These are phyloP conservation scores for Drosophila persimilis DNA, from an alignment of 1,140 invertebrate genomes.

Conservation along the genomic window DNA sequence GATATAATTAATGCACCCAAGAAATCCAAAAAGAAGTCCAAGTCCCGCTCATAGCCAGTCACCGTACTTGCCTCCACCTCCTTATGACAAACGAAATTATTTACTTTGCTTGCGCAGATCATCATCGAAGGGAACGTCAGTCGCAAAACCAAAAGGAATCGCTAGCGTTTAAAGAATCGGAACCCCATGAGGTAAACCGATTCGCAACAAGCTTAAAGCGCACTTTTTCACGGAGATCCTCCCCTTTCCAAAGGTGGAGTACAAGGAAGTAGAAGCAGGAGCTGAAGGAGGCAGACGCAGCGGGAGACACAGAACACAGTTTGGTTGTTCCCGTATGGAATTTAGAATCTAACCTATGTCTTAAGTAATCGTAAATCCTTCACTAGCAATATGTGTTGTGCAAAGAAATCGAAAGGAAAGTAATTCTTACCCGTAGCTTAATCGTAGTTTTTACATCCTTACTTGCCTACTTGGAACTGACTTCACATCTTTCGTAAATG, in stretches of 20 bases:
- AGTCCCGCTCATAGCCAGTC: slow-evolving; percentile 1
- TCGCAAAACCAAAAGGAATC: slow-evolving; percentile 82
- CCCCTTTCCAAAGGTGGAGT: slow-evolving; percentile 9
- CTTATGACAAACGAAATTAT: slow-evolving; percentile 34
- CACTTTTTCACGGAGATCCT: slow-evolving; percentile 32
- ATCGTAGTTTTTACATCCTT: slow-evolving; percentile 13
- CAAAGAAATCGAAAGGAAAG: slow-evolving; percentile 8
- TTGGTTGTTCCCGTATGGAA: slow-evolving; percentile 27
- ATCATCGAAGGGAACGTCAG: slow-evolving; percentile 83
- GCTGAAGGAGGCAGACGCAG: not conserved
- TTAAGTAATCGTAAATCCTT: slow-evolving; percentile 47
- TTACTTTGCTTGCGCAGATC: slow-evolving; percentile 57
- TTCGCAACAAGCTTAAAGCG: slow-evolving; percentile 56
- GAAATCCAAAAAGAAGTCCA: slow-evolving; percentile 2
- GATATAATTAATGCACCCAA: not conserved
- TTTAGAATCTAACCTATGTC: slow-evolving; percentile 40
- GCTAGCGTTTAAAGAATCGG: slow-evolving; percentile 83
- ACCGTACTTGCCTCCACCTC: not conserved
- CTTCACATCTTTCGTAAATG: not conserved
- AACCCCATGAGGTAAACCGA: slow-evolving; percentile 82
- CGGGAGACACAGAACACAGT: not conserved
- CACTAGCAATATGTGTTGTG: slow-evolving; percentile 36
- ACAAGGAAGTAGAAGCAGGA: not conserved
- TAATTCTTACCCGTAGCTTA: slow-evolving; percentile 21
- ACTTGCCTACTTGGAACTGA: slow-evolving; percentile 16